These are phyloP conservation scores for Conus betulinus DNA, from an alignment of 1,140 invertebrate genomes.

Conservation along the genomic window DNA sequence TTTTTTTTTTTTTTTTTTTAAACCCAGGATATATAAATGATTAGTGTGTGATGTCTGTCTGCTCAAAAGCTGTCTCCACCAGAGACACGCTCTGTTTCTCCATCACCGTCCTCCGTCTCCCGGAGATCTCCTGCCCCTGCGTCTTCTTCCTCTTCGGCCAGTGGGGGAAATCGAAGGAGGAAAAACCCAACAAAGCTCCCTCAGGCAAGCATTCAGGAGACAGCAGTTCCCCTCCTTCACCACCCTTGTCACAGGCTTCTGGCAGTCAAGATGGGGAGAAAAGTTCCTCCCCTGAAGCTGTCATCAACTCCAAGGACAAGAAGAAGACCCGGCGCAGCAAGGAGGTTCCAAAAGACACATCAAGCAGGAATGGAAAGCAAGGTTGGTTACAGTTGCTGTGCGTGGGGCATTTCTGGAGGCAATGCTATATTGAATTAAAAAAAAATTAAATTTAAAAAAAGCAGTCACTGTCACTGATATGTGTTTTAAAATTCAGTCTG, in stretches of 20 bases:
- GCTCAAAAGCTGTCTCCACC: neutral
- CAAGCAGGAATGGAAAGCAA: constrained; percentile 40
- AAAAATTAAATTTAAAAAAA: too few relatives aligned
- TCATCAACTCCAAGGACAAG: constrained; percentile 38
- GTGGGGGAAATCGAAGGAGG: neutral
- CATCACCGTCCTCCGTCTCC: neutral
- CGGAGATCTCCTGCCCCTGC: neutral
- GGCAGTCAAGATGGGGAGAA: constrained; percentile 29
- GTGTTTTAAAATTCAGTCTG: too few relatives aligned
- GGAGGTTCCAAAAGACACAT: constrained; percentile 29
- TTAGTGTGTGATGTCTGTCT: too few relatives aligned
- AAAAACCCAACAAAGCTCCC: neutral
- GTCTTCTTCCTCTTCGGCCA: neutral
- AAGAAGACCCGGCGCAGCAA: constrained; percentile 47
- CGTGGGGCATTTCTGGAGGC: too few relatives aligned
- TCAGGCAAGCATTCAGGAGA: constrained; percentile 41
- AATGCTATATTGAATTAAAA: too few relatives aligned
- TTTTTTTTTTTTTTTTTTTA: neutral
- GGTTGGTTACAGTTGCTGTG: neutral
- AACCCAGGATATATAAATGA: too few relatives aligned
- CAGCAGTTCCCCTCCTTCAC: constrained; percentile 7
- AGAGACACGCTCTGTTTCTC: neutral
- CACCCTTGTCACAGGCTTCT: neutral
- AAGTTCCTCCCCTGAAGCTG: constrained; percentile 16
- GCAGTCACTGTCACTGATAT: too few relatives aligned